These are phyloP conservation scores for Triops longicaudatus DNA, from an alignment of 1,140 invertebrate species.

Conservation along the genomic window DNA sequence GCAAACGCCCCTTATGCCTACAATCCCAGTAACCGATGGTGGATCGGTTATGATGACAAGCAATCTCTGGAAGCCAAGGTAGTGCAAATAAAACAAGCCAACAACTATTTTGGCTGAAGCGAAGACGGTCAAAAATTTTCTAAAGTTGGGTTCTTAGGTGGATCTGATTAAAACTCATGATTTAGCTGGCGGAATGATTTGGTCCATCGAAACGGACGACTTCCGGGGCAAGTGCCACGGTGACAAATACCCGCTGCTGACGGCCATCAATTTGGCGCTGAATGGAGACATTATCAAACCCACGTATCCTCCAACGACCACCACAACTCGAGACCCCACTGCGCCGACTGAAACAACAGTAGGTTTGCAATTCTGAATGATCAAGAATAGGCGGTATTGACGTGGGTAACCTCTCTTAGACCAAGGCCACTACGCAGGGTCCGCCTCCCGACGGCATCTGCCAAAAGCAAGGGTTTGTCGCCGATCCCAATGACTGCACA, in stretches of 20 bases:
- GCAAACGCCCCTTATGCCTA: conserved; percentile 56
- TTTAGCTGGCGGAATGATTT: conserved; percentile 58
- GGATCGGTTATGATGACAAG: conserved; percentile 65
- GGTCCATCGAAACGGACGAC: conserved; percentile 67
- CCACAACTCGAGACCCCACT: conserved; percentile 17
- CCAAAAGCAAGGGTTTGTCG: conserved; percentile 17
- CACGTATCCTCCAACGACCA: conserved; percentile 17
- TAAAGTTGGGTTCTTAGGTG: conserved; percentile 36
- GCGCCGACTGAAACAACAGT: neutral
- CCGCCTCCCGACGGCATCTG: neutral
- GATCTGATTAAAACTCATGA: conserved; percentile 45
- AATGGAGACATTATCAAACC: conserved; percentile 30
- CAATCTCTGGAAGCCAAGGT: conserved; percentile 37
- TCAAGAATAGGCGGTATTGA: conserved; percentile 28
- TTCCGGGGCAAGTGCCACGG: conserved; percentile 50
- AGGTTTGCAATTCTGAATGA: neutral
- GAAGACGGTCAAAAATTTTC: too few relatives aligned
- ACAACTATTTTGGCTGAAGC: too few relatives aligned
- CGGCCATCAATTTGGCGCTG: conserved; percentile 29
- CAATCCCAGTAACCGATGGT: conserved; percentile 47
- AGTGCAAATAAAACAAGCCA: too few relatives aligned
- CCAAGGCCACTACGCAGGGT: neutral
- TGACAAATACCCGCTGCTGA: conserved; percentile 31
- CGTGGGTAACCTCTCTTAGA: neutral
- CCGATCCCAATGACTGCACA: conserved; percentile 19